phyloP scores from a whole-genome alignment of 2,113 vertebrate genomes.

The Halcyon malimbica region DNA sequence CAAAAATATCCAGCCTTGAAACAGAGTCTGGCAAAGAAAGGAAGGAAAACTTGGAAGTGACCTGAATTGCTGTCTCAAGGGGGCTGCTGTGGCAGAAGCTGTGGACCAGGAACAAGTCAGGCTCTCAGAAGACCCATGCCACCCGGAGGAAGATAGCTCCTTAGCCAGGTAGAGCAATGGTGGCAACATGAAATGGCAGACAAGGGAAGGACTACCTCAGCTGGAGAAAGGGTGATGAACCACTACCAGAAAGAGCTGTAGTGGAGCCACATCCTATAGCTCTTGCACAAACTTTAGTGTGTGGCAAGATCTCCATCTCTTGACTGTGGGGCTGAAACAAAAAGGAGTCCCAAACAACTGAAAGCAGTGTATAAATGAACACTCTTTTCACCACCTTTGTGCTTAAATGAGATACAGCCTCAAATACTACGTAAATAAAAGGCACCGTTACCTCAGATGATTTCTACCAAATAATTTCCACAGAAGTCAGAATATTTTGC shows the following conservation, averaged over 20 bases:
- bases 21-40: neutral
- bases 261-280: neutral
- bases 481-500: neutral
- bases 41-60: neutral
- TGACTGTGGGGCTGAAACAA: neutral
- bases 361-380: neutral
- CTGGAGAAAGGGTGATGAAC: neutral
- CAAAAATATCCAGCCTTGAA: rapidly evolving
- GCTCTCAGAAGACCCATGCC: neutral
- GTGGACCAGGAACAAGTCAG: neutral
- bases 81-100: neutral
- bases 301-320: too few relatives aligned
- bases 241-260: neutral
- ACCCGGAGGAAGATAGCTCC: neutral
- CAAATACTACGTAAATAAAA: neutral
- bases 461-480: neutral
- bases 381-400: neutral
- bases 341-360: neutral
- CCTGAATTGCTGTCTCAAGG: neutral
- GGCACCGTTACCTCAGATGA: neutral
- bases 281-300: neutral
- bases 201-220: neutral
- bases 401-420: neutral
- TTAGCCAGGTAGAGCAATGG: neutral
- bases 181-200: neutral